Conservation (phyloP, 2,797 vertebrate species). For the Huso huso region DNA sequence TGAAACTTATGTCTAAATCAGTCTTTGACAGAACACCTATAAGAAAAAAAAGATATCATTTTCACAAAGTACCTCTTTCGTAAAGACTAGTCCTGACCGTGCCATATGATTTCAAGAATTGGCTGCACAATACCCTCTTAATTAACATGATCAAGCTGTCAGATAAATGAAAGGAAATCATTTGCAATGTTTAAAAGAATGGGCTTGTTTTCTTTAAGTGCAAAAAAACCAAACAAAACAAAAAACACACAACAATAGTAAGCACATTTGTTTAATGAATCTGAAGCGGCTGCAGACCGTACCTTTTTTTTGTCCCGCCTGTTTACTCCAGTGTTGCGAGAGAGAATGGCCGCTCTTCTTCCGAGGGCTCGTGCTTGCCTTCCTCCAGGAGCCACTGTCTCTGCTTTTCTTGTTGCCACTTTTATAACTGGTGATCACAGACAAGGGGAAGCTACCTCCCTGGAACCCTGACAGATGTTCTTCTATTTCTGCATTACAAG, state of each 20-base stretch:
- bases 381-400: conserved; percentile 70
- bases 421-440: conserved; percentile 65
- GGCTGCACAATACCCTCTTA: no score
- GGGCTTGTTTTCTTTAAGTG: no score
- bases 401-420: conserved; percentile 63
- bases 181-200: no score
- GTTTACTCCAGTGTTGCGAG: conserved; percentile 55
- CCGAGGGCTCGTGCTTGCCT: conserved; percentile 81
- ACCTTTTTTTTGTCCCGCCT: conserved; percentile 55
- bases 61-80: neutral
- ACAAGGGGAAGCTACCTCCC: conserved; percentile 73
- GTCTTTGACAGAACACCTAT: neutral
- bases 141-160: no score
- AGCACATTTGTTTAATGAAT: no score
- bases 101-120: no score
- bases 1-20: neutral
- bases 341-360: conserved; percentile 62
- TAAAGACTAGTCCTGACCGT: neutral
- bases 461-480: conserved; percentile 70
- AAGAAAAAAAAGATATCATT: neutral
- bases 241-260: no score
- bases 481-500: conserved; percentile 71
- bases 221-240: no score
- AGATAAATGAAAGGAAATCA: no score
- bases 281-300: conserved; percentile 1